A percentile compares a stretch with the other conserved stretches of the same genome.
phyloP scores from a whole-genome alignment of 2,888 invertebrate genomes.

The Reticulitermes lucifugus region DNA sequence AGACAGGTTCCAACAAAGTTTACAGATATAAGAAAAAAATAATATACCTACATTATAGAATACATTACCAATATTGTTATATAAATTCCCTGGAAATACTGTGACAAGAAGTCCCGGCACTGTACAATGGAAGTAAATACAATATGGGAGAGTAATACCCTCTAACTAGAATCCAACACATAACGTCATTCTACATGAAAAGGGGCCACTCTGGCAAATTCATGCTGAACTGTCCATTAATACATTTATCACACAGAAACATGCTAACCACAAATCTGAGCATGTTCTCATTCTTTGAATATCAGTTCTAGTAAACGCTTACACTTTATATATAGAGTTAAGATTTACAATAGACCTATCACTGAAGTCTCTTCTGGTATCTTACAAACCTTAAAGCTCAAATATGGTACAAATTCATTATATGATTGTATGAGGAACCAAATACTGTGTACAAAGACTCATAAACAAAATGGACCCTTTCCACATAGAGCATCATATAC shows the following conservation, averaged over 20 bases:
- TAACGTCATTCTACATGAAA: constrained; percentile 17
- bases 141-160: constrained; percentile 28
- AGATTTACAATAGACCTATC: too few relatives aligned
- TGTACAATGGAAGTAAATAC: constrained; percentile 46
- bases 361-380: too few relatives aligned
- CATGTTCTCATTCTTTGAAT: neutral
- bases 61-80: constrained; percentile 39
- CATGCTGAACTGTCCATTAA: neutral
- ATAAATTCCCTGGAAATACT: constrained; percentile 47
- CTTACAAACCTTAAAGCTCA: too few relatives aligned
- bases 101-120: constrained; percentile 41
- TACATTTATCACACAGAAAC: neutral
- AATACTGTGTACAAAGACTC: too few relatives aligned
- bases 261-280: neutral
- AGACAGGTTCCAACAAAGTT: constrained; percentile 37
- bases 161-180: constrained; percentile 40
- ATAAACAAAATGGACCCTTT: constrained; percentile 27
- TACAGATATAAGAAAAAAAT: constrained; percentile 38
- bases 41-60: constrained; percentile 42
- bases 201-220: constrained; percentile 7
- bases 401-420: too few relatives aligned
- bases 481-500: constrained; percentile 33
- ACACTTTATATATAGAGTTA: too few relatives aligned
- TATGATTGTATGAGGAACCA: too few relatives aligned
- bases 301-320: too few relatives aligned